These are phyloP conservation scores for Cinclus mexicanus DNA, from an alignment of 2,113 vertebrate species.

Conservation along the genomic window DNA sequence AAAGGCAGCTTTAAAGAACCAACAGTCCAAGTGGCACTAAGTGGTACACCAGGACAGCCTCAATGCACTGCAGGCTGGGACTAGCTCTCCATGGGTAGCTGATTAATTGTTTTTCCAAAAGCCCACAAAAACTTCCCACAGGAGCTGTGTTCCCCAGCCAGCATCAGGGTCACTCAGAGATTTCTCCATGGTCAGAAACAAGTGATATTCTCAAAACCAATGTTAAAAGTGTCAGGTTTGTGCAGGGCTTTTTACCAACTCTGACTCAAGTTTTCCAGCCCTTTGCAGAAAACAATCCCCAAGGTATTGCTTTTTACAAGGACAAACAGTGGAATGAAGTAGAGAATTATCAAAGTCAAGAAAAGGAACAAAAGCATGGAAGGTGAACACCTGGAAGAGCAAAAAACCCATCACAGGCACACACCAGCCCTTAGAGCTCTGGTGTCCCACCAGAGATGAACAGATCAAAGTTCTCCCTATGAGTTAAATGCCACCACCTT, in stretches of 20 bases:
- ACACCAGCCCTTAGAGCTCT: not conserved
- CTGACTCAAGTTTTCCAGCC: not conserved
- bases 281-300: not conserved
- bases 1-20: not conserved
- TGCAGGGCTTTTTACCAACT: not conserved
- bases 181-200: not conserved
- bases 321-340: not conserved
- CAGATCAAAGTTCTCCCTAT: not conserved
- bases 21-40: not conserved
- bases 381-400: not conserved
- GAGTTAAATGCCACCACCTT: not conserved
- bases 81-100: not conserved
- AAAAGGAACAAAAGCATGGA: not conserved
- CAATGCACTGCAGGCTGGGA: not conserved
- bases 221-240: not conserved
- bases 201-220: not conserved
- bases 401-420: not conserved
- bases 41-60: not conserved
- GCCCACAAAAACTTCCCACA: not conserved
- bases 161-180: not conserved
- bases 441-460: not conserved
- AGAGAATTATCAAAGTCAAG: not conserved
- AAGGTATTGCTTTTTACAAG: not conserved
- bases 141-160: not conserved
- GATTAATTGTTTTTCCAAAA: not conserved